phyloP scores from a whole-genome alignment of 35 echinoderm and acorn worm genomes.

The Ptychodera flava region DNA sequence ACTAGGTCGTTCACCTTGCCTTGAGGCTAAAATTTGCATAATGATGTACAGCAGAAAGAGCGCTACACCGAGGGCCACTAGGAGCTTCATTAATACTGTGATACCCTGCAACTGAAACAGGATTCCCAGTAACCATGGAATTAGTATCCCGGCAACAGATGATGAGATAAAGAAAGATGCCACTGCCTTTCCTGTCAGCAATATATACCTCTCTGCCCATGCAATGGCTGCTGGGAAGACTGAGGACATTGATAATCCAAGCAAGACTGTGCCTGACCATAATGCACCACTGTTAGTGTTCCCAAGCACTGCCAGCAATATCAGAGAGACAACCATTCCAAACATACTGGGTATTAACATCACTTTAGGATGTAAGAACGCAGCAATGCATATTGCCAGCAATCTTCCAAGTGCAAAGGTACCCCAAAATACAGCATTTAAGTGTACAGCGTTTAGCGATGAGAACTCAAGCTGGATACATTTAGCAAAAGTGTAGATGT shows the following conservation, averaged over 20 bases:
- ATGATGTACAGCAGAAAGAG: neutral
- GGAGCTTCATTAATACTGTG: neutral
- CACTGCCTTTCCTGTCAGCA: slow-evolving; percentile 51
- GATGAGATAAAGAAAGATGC: slow-evolving; percentile 57
- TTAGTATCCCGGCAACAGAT: slow-evolving; percentile 73
- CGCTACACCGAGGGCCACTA: neutral
- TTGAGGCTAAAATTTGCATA: neutral
- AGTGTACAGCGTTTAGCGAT: slow-evolving; percentile 22
- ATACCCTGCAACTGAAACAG: neutral
- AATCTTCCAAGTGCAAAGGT: slow-evolving; percentile 66
- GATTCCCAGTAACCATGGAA: slow-evolving; percentile 45
- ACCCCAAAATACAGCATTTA: slow-evolving; percentile 76
- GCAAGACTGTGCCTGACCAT: slow-evolving; percentile 51
- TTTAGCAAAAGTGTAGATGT: slow-evolving; percentile 53
- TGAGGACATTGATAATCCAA: slow-evolving; percentile 79
- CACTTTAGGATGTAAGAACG: slow-evolving; percentile 30
- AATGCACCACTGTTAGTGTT: slow-evolving; percentile 21
- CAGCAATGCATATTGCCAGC: slow-evolving; percentile 66
- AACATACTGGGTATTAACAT: slow-evolving; percentile 66
- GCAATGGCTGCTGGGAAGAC: slow-evolving; percentile 81
- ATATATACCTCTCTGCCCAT: slow-evolving; percentile 71
- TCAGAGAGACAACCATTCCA: slow-evolving; percentile 23
- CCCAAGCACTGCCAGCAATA: slow-evolving; percentile 23
- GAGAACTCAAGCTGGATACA: slow-evolving; percentile 6
- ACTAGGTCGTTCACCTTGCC: neutral